Evolutionary conservation across 2,797 vertebrate species (phyloP).

Genomic region (Megaceryle alcyon): DNA sequence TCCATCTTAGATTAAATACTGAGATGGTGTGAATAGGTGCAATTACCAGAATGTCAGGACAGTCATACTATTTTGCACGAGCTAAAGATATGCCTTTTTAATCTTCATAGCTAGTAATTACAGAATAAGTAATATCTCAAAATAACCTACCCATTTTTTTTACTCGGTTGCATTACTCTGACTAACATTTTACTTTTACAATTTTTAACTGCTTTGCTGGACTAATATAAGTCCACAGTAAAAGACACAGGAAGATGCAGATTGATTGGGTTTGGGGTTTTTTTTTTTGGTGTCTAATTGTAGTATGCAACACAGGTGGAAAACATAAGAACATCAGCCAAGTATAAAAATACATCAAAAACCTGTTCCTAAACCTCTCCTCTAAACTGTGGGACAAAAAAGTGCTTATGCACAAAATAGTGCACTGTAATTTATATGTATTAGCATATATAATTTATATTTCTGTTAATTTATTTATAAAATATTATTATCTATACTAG

Average conservation of each 20-base stretch:
- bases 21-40: background rate
- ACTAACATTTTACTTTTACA: background rate
- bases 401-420: background rate
- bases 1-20: background rate
- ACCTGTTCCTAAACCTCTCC: background rate
- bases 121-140: background rate
- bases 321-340: background rate
- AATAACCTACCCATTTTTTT: background rate
- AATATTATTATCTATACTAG: background rate
- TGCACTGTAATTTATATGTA: background rate
- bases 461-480: background rate
- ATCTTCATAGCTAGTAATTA: background rate
- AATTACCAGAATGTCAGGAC: background rate
- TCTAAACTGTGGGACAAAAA: background rate
- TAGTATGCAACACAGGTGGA: background rate
- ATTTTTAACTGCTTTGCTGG: background rate
- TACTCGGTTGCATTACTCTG: background rate
- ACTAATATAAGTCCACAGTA: background rate
- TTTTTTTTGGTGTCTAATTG: background rate
- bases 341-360: background rate
- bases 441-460: background rate
- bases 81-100: background rate
- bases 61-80: background rate
- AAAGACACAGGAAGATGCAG: background rate
- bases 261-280: background rate